Conservation (phyloP, 2,113 vertebrate genomes). For the Callipepla californica region DNA sequence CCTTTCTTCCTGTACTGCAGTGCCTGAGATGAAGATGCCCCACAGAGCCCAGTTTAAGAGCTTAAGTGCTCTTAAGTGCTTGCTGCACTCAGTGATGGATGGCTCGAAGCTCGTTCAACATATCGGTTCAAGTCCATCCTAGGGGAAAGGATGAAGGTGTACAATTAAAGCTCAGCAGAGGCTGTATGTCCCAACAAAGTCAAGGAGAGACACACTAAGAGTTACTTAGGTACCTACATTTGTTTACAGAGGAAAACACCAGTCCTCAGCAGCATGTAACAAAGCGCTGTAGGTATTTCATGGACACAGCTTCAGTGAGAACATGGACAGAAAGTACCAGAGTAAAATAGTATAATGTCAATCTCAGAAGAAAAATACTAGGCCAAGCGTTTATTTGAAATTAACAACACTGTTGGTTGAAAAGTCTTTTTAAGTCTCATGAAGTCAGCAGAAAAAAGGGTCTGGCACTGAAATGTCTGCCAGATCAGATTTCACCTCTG, state of each 20-base stretch:
- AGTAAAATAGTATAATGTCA: neutral
- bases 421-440: neutral
- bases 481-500: neutral
- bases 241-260: rapidly evolving
- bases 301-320: neutral
- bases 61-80: neutral
- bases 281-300: neutral
- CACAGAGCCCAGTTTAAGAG: neutral
- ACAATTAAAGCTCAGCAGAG: neutral
- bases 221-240: neutral
- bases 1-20: rapidly evolving
- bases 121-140: rapidly evolving
- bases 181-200: neutral
- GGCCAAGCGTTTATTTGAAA: neutral
- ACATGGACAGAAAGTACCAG: neutral
- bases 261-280: neutral
- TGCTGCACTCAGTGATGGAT: neutral
- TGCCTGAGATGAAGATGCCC: neutral
- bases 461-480: neutral
- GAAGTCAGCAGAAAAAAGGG: neutral
- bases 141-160: neutral
- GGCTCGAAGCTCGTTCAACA: rapidly evolving
- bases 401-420: neutral
- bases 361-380: neutral
- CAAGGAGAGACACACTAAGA: neutral